Conservation (phyloP, 2,113 vertebrate genomes). For the Cricetomys ansorgei region DNA sequence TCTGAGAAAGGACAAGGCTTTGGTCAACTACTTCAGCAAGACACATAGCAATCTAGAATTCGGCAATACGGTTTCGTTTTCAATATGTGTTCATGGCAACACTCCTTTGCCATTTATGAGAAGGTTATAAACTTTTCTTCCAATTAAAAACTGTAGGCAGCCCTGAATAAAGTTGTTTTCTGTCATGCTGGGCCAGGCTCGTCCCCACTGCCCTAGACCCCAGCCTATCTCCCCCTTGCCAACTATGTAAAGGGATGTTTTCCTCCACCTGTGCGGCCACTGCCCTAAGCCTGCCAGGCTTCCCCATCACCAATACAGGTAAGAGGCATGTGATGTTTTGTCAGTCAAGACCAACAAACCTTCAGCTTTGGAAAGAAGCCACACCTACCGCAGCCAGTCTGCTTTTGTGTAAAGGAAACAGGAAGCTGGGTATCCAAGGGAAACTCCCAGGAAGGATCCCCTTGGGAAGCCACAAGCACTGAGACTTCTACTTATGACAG, state of each 20-base stretch:
- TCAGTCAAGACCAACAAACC: neutral
- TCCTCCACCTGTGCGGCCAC: neutral
- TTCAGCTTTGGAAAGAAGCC: neutral
- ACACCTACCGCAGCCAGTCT: neutral
- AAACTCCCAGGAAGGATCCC: neutral
- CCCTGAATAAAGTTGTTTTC: slow-evolving; percentile 35
- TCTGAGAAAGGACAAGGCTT: neutral
- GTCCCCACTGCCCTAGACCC: neutral
- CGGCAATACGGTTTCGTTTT: slow-evolving; percentile 41
- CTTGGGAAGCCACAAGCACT: neutral
- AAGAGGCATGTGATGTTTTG: neutral
- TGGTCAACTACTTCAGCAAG: neutral
- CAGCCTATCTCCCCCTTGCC: neutral
- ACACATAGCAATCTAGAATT: neutral
- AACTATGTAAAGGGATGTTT: neutral
- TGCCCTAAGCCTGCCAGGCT: neutral
- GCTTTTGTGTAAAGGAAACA: neutral
- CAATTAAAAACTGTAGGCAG: slow-evolving; percentile 9
- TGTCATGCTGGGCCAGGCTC: neutral
- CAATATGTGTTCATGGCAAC: slow-evolving; percentile 17
- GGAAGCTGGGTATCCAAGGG: neutral
- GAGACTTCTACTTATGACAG: neutral
- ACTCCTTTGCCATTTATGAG: neutral
- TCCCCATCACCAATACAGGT: neutral
- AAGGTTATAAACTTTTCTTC: neutral